Base-by-base conservation (phyloP, 2,888 invertebrate genomes). In the Rhaphigaster nebulosa region DNA sequence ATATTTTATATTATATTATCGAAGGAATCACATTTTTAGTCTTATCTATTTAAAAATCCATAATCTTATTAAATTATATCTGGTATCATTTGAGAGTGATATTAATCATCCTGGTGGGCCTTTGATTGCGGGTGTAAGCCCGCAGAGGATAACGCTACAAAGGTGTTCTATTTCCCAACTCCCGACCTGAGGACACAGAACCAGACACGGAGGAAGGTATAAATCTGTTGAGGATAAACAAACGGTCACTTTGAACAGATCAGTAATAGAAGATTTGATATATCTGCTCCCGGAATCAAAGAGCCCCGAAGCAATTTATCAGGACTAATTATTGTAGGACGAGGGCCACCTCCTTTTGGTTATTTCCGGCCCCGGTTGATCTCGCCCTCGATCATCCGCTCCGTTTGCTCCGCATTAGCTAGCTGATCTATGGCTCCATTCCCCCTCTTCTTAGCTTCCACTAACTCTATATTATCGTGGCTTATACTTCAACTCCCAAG, bases 351-450 rank as follows among this genome's bases (percentile, higher is more conserved):
- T 56, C 60, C 56, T 41, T 60, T 60, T 26, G 41, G 88, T 38
- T 88, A 88, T 88, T 88, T 88, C 88, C 88, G 88, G 88, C 88
- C 18, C 13, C 15, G 41, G 15, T n/a, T n/a, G 88, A 88, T 88
- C 88, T 88, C 88, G 34, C 56, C 34, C 88, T 56, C 88, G 38
- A 88, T 88, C 88, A 88, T 65, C 88, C 88, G 88, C 88, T 60
- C 88, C 56, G 88, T 88, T 88, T 88, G 84, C 84, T 45, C 84
- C n/a, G 84, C 84, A 84, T 84, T 84, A 84, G 84, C 84, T 84
- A 45, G 84, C 84, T 84, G 84, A 84, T 84, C 84, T 84, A 84
- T 84, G 84, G 84, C 84, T 18, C 84, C n/a, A 84, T 50, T 45
- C 84, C 84, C 84, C 20, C 76, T 65, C 65, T 29, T 38, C 70